These are phyloP conservation scores for Trichopoda pennipes DNA, from an alignment of 2,888 invertebrate species.

Conservation along the genomic window DNA sequence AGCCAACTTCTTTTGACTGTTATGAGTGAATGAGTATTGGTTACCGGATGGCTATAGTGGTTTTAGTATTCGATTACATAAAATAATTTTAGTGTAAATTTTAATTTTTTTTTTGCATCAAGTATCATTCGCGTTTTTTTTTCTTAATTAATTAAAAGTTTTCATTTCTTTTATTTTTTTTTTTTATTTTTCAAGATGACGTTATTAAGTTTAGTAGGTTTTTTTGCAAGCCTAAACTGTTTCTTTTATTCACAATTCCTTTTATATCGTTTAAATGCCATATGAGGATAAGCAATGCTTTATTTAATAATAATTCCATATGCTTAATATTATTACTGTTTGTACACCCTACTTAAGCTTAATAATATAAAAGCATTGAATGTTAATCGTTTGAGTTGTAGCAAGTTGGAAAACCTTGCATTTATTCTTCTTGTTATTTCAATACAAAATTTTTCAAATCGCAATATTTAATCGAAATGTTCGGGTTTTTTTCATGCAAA, in stretches of 20 bases:
- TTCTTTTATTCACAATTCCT: slow-evolving; percentile 46
- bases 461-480: too few species aligned
- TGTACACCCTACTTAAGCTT: background rate
- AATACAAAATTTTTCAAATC: background rate
- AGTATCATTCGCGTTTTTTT: slow-evolving; percentile 31
- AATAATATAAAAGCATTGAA: background rate
- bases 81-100: slow-evolving; percentile 21
- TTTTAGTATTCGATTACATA: slow-evolving; percentile 70
- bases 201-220: slow-evolving; percentile 28
- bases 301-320: slow-evolving; percentile 55
- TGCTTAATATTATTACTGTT: slow-evolving; percentile 24
- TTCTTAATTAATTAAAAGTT: background rate
- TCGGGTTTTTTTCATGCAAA: too few species aligned
- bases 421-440: background rate
- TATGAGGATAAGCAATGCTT: slow-evolving; percentile 57
- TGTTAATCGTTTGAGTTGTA: background rate
- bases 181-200: slow-evolving; percentile 30
- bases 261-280: slow-evolving; percentile 56
- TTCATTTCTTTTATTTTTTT: background rate
- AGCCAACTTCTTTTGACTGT: slow-evolving; percentile 22
- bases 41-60: slow-evolving; percentile 70
- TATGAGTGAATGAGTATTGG: slow-evolving; percentile 37
- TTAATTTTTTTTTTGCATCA: slow-evolving; percentile 20
- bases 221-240: slow-evolving; percentile 8
- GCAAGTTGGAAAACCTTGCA: background rate